Evolutionary conservation across 1,140 invertebrate genomes (phyloP), one percentile per base, ranked within the genome.

Genomic region (Musca domestica): DNA sequence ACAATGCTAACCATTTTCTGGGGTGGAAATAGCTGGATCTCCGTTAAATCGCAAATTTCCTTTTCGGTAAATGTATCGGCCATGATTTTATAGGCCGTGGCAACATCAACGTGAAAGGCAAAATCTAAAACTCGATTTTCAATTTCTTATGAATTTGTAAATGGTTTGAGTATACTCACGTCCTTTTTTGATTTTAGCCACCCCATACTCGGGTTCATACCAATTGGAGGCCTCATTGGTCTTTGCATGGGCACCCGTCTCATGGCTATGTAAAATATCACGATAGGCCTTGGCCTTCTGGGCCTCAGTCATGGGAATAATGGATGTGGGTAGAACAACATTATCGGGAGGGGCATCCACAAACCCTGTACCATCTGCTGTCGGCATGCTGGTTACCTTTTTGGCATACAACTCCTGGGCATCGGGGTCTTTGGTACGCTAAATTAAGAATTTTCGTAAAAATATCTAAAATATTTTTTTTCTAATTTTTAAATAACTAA

Each of bases 21-120:
- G 0, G 84, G 82, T 0, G 84, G 84, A 72, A 86, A 85, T 70
- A 89, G 74, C 63, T 83, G 79, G 25, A 89, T 85, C 74, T 88
- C 87, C 0, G 83, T 82, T 1, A 87, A 78, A 68, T 88, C 88
- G 69, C 88, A 89, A 47, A 89, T 86, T 72, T 88, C 85, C 4
- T 84, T 74, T 69, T 88, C 87, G 0, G 72, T 82, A 67, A 88
- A 89, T 14, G 84, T 86, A 14, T 85, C 83, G 46, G 81, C 81
- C 72, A 89, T 88, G 6, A 88, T 85, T 66, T 86, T 85, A 73
- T 89, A 90, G 0, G 85, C 87, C 1, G 84, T 84, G 3, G 86
- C 83, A 5, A 84, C 84, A 73, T 89, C 88, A 0, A 88, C 83
- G 63, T 88, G 86, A 75, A 87, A 89, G 2, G 88, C 88, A 72